Evolutionary conservation across 1,140 invertebrate genomes (phyloP).

Genomic region (Drosophila hydei): DNA sequence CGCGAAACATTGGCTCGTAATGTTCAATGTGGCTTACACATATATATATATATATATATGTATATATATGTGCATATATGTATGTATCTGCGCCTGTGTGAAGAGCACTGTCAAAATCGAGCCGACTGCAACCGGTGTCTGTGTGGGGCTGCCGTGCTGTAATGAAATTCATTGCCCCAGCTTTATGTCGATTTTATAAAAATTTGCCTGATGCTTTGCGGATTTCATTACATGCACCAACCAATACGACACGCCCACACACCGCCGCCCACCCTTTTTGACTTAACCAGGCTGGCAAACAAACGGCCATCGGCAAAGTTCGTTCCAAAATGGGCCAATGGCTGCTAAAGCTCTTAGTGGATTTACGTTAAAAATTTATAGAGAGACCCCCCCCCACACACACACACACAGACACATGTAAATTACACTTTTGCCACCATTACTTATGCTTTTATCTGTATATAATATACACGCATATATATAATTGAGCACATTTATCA

Average conservation of each 20-base stretch:
- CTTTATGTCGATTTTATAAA: slow-evolving; percentile 69
- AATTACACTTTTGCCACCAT: slow-evolving; percentile 33
- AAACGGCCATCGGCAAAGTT: slow-evolving; percentile 18
- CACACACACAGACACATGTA: not conserved
- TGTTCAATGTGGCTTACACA: slow-evolving; percentile 40
- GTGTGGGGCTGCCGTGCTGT: not conserved
- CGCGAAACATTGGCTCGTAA: slow-evolving; percentile 40
- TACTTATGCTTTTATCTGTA: slow-evolving; percentile 16
- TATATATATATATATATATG: not conserved
- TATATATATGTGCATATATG: not conserved
- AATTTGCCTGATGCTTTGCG: slow-evolving; percentile 38
- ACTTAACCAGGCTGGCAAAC: slow-evolving; percentile 34
- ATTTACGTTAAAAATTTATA: slow-evolving; percentile 72
- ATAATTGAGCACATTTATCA: not conserved
- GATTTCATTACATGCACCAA: slow-evolving; percentile 38
- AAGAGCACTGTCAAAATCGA: not conserved
- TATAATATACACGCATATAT: slow-evolving; percentile 6
- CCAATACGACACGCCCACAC: not conserved
- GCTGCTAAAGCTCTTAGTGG: slow-evolving; percentile 57
- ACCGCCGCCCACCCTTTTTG: not conserved
- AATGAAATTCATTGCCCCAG: slow-evolving; percentile 74
- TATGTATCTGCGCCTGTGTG: no score
- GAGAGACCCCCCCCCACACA: slow-evolving; percentile 1
- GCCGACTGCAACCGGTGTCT: no score
- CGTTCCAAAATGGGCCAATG: slow-evolving; percentile 20